Conservation (phyloP, 1,140 invertebrate species). For the Camponotus vicinus region DNA sequence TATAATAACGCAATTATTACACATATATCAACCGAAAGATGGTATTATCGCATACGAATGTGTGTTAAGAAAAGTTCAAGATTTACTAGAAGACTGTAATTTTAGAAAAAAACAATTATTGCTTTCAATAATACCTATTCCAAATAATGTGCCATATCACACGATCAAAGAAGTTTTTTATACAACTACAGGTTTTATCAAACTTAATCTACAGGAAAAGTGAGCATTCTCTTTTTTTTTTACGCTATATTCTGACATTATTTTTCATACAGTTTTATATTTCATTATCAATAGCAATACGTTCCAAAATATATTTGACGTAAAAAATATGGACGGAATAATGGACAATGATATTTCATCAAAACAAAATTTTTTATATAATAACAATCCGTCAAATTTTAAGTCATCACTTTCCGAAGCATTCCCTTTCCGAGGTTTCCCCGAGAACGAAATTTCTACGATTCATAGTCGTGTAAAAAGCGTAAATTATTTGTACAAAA, state of each 20-base stretch:
- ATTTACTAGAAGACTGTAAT: conserved; percentile 77
- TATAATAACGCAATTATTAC: conserved; percentile 77
- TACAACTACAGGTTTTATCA: conserved; percentile 73
- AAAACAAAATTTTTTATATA: not conserved
- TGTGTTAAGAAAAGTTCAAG: conserved; percentile 75
- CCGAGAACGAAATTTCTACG: conserved; percentile 71
- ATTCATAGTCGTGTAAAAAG: conserved; percentile 68
- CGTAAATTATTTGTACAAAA: conserved; percentile 66
- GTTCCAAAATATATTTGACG: not conserved
- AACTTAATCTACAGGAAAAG: conserved; percentile 46
- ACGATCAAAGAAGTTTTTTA: conserved; percentile 76
- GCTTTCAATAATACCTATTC: conserved; percentile 79
- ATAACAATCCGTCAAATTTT: not conserved
- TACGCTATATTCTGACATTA: not conserved
- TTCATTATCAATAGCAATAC: conserved; percentile 1
- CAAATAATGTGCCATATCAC: conserved; percentile 73
- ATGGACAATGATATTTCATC: conserved; percentile 2
- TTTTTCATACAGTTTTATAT: not conserved
- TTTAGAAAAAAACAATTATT: conserved; percentile 73
- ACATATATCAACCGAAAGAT: conserved; percentile 80
- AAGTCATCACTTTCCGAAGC: conserved; percentile 25
- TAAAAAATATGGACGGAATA: not conserved
- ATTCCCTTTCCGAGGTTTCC: conserved; percentile 71
- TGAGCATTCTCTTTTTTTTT: not conserved
- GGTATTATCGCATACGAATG: conserved; percentile 78